Percentiles rank a stretch among this genome's conserved stretches.
These are phyloP conservation scores for Ancistrus triradiatus DNA, from an alignment of 2,113 vertebrate genomes.

Conservation along the genomic window DNA sequence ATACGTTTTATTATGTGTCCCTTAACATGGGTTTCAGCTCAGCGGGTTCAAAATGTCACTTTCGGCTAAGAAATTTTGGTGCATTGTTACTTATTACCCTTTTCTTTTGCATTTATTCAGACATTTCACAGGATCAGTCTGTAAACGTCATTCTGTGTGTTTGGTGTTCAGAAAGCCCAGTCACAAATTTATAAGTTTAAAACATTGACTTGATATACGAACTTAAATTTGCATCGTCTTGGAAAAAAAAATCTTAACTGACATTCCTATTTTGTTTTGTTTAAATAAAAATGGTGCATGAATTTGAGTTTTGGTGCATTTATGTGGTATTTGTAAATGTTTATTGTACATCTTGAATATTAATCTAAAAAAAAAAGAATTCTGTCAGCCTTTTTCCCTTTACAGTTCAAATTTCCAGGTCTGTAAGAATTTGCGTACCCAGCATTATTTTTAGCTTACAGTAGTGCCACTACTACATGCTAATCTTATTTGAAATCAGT, in stretches of 20 bases:
- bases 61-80: too few relatives aligned
- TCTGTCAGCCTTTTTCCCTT: constrained; percentile 20
- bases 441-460: background rate
- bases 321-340: constrained; percentile 41
- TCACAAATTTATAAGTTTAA: too few relatives aligned
- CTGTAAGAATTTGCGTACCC: constrained; percentile 4
- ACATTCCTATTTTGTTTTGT: constrained; percentile 24
- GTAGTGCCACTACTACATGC: constrained; percentile 20
- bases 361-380: constrained; percentile 21
- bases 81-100: too few relatives aligned
- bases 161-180: too few relatives aligned
- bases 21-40: too few relatives aligned
- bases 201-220: constrained; percentile 16
- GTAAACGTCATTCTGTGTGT: too few relatives aligned
- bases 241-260: constrained; percentile 3
- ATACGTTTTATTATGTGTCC: too few relatives aligned
- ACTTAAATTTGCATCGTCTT: constrained; percentile 13
- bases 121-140: background rate
- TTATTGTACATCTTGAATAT: constrained; percentile 34
- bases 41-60: too few relatives aligned
- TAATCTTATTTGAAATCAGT: background rate
- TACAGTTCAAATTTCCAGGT: too few relatives aligned
- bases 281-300: constrained; percentile 31
- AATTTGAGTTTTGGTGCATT: constrained; percentile 32
- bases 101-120: background rate